Evolutionary conservation across 1,140 invertebrate genomes (phyloP).

Genomic region (Acromyrmex charruanus): DNA sequence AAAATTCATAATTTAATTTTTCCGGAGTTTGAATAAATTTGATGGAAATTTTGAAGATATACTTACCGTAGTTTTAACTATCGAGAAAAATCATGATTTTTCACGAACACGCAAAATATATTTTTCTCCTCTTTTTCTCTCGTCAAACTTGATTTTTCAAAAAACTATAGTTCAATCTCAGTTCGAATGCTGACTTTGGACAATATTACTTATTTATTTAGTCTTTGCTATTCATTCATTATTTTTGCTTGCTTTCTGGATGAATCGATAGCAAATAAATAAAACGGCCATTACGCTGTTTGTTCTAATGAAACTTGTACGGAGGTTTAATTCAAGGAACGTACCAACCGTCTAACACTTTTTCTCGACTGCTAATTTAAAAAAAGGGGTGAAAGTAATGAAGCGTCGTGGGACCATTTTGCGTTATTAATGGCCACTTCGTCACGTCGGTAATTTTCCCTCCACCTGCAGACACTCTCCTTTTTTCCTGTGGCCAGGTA

Average conservation of each 20-base stretch:
- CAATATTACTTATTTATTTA: not conserved
- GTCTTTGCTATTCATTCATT: not conserved
- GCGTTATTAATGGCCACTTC: slow-evolving; percentile 78
- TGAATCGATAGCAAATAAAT: slow-evolving; percentile 19
- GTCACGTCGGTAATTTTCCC: slow-evolving; percentile 70
- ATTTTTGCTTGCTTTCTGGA: not conserved
- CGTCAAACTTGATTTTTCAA: not conserved
- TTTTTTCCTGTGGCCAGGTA: slow-evolving; percentile 59
- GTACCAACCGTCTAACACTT: slow-evolving; percentile 28
- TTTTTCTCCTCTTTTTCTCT: not conserved
- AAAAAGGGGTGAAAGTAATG: slow-evolving; percentile 70
- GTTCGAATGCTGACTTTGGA: not conserved
- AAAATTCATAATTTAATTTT: not conserved
- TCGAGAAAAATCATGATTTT: not conserved
- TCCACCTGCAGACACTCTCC: slow-evolving; percentile 41
- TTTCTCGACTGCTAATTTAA: slow-evolving; percentile 59
- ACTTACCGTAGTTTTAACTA: not conserved
- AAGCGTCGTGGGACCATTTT: slow-evolving; percentile 68
- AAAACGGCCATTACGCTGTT: slow-evolving; percentile 40
- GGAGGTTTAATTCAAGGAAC: slow-evolving; percentile 47
- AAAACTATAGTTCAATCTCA: not conserved
- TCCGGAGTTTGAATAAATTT: not conserved
- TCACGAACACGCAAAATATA: not conserved
- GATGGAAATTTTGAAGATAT: not conserved
- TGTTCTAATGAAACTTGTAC: slow-evolving; percentile 54